phyloP scores from a whole-genome alignment of 2,113 vertebrate species.

The Phasianus colchicus region DNA sequence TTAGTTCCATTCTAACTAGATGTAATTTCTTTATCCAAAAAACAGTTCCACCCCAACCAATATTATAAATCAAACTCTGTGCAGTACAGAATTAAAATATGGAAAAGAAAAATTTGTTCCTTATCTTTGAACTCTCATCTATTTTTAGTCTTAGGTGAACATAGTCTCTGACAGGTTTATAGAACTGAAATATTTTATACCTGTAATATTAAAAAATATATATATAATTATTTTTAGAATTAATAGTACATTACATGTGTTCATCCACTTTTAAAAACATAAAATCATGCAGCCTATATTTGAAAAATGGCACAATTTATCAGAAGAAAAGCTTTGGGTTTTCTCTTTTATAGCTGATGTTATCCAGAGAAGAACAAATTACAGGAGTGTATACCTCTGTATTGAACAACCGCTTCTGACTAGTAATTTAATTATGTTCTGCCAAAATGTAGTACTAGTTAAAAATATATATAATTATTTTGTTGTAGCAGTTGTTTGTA shows the following conservation, averaged over 20 bases:
- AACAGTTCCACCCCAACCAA: neutral
- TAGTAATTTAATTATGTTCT: slow-evolving; percentile 44
- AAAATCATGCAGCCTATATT: neutral
- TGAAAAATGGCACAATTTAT: neutral
- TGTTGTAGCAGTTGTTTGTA: neutral
- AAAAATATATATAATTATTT: neutral
- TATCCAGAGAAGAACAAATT: neutral
- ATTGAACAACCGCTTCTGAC: neutral
- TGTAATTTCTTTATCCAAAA: slow-evolving; percentile 8
- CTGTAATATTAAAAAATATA: neutral
- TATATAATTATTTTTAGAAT: neutral
- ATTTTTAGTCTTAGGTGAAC: neutral
- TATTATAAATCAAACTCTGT: slow-evolving; percentile 19
- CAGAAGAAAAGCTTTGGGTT: neutral
- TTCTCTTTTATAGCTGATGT: neutral
- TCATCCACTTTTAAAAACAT: neutral
- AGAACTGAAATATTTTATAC: neutral
- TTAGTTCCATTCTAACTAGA: neutral
- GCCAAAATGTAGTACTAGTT: neutral
- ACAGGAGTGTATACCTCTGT: neutral
- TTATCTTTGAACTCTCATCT: neutral
- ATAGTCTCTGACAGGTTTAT: neutral
- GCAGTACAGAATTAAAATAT: neutral
- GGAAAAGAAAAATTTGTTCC: neutral
- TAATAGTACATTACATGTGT: neutral